These are phyloP conservation scores for Octodonta nipae DNA, from an alignment of 2,888 invertebrate genomes.

Conservation along the genomic window DNA sequence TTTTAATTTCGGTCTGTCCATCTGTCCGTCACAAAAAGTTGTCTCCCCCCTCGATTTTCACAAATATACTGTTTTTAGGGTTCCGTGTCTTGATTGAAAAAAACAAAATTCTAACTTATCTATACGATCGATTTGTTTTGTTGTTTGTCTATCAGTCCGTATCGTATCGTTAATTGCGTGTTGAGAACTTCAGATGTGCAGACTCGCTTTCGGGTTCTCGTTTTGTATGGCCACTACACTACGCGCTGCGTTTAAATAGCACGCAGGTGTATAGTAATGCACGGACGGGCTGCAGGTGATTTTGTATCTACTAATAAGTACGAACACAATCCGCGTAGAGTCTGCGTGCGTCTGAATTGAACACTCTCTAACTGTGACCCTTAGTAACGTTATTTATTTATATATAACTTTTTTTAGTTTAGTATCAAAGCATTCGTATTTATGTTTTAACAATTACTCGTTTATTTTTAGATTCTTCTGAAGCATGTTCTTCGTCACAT, in stretches of 20 bases:
- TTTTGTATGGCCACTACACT: constrained; percentile 3
- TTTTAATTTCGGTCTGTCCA: background rate
- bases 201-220: constrained; percentile 3
- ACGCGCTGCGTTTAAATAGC: too few relatives aligned
- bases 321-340: constrained; percentile 5
- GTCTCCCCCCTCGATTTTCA: too few relatives aligned
- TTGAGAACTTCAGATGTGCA: constrained; percentile 3
- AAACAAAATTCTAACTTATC: constrained; percentile 2
- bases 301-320: too few relatives aligned
- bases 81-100: background rate
- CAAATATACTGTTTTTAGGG: constrained; percentile 3
- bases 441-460: constrained; percentile 4
- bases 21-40: background rate
- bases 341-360: background rate
- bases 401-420: constrained; percentile 4
- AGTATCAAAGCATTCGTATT: too few relatives aligned
- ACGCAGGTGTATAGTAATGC: too few relatives aligned
- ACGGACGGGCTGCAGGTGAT: too few relatives aligned
- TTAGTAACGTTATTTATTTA: constrained; percentile 5
- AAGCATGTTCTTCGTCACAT: constrained; percentile 4
- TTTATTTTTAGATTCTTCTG: constrained; percentile 5
- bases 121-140: constrained; percentile 3
- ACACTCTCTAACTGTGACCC: constrained; percentile 3
- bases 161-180: constrained; percentile 3
- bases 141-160: constrained; percentile 3